phyloP scores from a whole-genome alignment of 2,113 vertebrate species.

The Apus apus region DNA sequence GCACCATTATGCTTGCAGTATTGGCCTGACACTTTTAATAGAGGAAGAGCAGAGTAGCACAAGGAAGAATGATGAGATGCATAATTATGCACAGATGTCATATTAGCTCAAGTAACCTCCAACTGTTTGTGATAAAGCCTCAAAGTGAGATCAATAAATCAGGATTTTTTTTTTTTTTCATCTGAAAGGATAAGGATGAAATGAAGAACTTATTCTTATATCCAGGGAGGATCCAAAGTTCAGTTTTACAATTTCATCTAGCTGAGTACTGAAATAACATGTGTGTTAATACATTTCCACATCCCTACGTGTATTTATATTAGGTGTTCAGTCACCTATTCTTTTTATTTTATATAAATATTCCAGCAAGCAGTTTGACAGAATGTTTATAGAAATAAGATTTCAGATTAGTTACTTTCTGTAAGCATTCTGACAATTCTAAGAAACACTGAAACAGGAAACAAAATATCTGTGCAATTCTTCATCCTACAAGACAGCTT shows the following conservation, averaged over 20 bases:
- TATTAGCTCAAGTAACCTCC: not conserved
- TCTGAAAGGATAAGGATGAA: not conserved
- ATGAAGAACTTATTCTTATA: not conserved
- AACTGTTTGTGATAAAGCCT: not conserved
- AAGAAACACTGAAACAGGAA: not conserved
- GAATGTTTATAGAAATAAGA: not conserved
- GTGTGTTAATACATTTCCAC: not conserved
- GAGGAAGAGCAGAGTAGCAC: not conserved
- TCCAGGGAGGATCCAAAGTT: not conserved
- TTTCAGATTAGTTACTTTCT: not conserved
- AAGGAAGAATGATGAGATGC: not conserved
- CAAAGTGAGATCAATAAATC: not conserved
- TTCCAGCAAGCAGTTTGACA: not conserved
- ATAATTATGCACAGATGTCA: not conserved
- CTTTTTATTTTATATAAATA: not conserved
- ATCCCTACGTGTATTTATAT: not conserved
- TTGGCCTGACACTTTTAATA: not conserved
- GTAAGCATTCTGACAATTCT: not conserved
- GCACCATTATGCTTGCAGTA: not conserved
- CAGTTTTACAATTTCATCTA: not conserved
- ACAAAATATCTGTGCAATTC: not conserved
- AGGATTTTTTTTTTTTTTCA: not conserved
- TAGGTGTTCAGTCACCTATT: not conserved
- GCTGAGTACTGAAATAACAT: not conserved
- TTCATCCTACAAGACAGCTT: not conserved